phyloP scores from a whole-genome alignment of 53 echinoderm and acorn worm species.

The Zoroaster sp. region DNA sequence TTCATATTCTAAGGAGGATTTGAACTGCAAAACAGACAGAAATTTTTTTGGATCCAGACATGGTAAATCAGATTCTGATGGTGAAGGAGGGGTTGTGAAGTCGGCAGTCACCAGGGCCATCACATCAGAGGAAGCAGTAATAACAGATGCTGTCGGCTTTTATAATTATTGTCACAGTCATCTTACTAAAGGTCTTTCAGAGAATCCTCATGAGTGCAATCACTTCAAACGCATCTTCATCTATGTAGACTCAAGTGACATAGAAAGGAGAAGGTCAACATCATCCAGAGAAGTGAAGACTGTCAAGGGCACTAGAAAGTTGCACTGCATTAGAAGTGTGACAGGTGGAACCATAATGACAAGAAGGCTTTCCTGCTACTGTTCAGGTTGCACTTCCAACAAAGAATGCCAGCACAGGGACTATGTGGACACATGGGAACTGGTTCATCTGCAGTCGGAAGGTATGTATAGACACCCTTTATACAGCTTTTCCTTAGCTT shows the following conservation, averaged over 20 bases:
- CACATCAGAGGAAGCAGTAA: conserved; percentile 1
- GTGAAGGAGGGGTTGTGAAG: conserved; percentile 47
- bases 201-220: conserved; percentile 2
- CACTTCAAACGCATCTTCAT: conserved; percentile 35
- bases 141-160: conserved; percentile 17
- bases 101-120: conserved; percentile 13
- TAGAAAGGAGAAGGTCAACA: conserved; percentile 18
- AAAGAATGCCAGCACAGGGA: neutral
- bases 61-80: conserved; percentile 37
- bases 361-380: conserved; percentile 58
- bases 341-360: neutral
- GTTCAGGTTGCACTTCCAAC: neutral
- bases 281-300: conserved; percentile 24
- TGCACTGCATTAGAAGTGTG: conserved; percentile 26
- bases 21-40: neutral
- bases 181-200: neutral
- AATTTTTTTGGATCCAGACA: conserved; percentile 51
- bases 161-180: conserved; percentile 26
- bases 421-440: neutral
- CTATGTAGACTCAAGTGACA: neutral
- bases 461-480: too few relatives aligned
- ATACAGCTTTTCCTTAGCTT: too few relatives aligned
- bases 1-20: conserved; percentile 14
- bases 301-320: conserved; percentile 28
- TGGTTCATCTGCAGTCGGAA: neutral